phyloP scores from a whole-genome alignment of 2,113 vertebrate species.

The cat (Felis catus) region F.catus_Fca126_mat1.0 CM031423.1:38169001-38169500 shows the following conservation, averaged over 20 bases:
- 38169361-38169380: not conserved
- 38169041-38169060: slow-evolving; percentile 70
- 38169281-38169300: slow-evolving; percentile 10
- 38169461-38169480: slow-evolving; percentile 50
- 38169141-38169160: slow-evolving; percentile 11
- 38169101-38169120: slow-evolving; percentile 72
- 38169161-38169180: not conserved
- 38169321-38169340: slow-evolving; percentile 38
- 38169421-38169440: slow-evolving; percentile 47
- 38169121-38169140: slow-evolving; percentile 68
- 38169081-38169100: slow-evolving; percentile 78
- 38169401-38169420: slow-evolving; percentile 46
- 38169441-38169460: slow-evolving; percentile 63
- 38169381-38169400: not conserved
- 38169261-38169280: slow-evolving; percentile 42
- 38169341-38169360: not conserved
- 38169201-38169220: slow-evolving; percentile 6
- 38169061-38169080: slow-evolving; percentile 77
- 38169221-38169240: not conserved
- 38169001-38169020: slow-evolving; percentile 60
- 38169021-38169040: slow-evolving; percentile 82
- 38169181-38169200: slow-evolving; percentile 10
- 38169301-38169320: not conserved
- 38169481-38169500: slow-evolving; percentile 54
- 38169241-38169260: not conserved